A percentile compares a stretch with the other conserved stretches of the same genome.
Conservation (phyloP, 2,797 vertebrate genomes). For the Mormyrops boulengeri region DNA sequence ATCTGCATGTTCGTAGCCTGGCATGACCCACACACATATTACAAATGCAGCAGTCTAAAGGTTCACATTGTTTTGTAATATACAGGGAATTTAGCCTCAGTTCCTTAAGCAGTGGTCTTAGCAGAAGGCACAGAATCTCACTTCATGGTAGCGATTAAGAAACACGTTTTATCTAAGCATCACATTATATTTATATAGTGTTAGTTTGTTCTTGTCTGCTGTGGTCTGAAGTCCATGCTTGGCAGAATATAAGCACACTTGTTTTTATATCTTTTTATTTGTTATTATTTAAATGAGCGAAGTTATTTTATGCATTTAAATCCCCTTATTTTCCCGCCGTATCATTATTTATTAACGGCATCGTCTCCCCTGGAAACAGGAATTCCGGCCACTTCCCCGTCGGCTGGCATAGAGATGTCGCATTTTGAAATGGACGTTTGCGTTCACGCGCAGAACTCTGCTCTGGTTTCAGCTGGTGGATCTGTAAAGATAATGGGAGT, state of each 20-base stretch:
- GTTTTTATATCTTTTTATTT: not conserved
- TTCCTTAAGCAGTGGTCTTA: constrained; percentile 16
- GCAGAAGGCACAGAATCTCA: constrained; percentile 12
- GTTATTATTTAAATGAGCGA: not conserved
- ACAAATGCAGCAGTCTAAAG: not conserved
- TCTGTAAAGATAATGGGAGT: not conserved
- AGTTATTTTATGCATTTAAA: not conserved
- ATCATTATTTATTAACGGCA: not conserved
- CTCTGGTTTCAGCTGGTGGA: not conserved
- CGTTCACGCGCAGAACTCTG: not conserved
- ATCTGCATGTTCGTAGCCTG: constrained; percentile 36
- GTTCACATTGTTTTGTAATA: not conserved
- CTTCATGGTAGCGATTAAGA: constrained; percentile 16
- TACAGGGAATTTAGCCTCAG: not conserved
- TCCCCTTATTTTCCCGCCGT: not conserved
- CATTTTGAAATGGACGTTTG: not conserved
- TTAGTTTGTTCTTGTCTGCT: constrained; percentile 42
- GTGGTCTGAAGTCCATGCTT: constrained; percentile 31
- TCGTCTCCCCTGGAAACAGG: not conserved
- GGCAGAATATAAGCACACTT: not conserved
- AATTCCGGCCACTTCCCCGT: not conserved
- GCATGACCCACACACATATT: constrained; percentile 9
- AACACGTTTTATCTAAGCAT: constrained; percentile 30
- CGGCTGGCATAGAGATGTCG: not conserved
- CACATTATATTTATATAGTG: constrained; percentile 38